Evolutionary conservation across 2,113 vertebrate species (phyloP).

Genomic region (Ornithorhynchus anatinus): DNA sequence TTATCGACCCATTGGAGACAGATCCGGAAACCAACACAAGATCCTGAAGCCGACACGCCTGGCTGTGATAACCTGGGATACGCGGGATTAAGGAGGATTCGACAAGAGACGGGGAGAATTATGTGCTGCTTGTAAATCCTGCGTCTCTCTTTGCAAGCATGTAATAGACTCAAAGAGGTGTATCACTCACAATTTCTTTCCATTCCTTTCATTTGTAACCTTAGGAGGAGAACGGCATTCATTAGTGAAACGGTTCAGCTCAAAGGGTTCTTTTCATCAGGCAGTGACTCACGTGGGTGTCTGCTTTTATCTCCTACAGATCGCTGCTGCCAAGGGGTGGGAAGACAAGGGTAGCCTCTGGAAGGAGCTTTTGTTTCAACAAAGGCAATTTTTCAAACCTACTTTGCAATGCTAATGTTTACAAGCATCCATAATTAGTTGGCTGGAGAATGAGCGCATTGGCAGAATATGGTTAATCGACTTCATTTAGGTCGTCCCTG

Average conservation of each 20-base stretch:
- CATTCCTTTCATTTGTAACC: slow-evolving; percentile 2
- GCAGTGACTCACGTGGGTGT: background rate
- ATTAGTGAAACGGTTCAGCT: background rate
- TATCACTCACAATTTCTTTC: background rate
- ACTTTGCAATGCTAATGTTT: background rate
- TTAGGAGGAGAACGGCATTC: slow-evolving; percentile 5
- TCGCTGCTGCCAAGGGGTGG: background rate
- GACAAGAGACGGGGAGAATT: background rate
- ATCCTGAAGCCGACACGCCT: background rate
- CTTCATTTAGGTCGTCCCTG: background rate
- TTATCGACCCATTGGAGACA: slow-evolving; percentile 17
- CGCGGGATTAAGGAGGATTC: slow-evolving; percentile 1
- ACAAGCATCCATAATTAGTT: background rate
- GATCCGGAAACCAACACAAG: background rate
- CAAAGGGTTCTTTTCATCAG: background rate
- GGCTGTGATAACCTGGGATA: slow-evolving; percentile 7
- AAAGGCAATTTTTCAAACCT: background rate
- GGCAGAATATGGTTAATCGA: background rate
- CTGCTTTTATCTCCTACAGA: background rate
- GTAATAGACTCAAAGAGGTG: background rate
- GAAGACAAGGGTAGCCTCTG: background rate
- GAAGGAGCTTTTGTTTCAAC: background rate
- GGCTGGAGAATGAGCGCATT: background rate
- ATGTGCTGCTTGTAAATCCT: background rate
- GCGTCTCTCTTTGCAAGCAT: background rate